Conservation (phyloP, 2,888 invertebrate species). For the Icerya purchasi region DNA sequence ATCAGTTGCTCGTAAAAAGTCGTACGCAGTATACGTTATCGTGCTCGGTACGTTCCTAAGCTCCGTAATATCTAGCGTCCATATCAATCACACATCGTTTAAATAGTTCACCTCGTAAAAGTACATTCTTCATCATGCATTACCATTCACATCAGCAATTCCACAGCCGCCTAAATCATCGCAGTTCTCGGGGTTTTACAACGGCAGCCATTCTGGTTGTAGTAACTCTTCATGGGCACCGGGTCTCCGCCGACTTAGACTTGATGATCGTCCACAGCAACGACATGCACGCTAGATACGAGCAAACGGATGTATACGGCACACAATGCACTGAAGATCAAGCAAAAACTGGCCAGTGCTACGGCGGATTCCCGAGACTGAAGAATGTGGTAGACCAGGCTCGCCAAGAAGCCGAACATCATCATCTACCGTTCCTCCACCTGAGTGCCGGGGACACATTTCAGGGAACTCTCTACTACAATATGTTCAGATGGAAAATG, state of each 20-base stretch:
- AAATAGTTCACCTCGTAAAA: no score
- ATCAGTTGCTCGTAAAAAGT: no score
- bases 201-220: slow-evolving; percentile 4
- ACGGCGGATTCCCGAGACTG: slow-evolving; percentile 66
- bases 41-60: no score
- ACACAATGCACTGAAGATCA: slow-evolving; percentile 35
- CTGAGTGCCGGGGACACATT: slow-evolving; percentile 84
- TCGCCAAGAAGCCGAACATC: slow-evolving; percentile 28
- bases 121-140: no score
- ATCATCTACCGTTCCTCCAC: slow-evolving; percentile 46
- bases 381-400: slow-evolving; percentile 32
- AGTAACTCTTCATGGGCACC: neutral
- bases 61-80: no score
- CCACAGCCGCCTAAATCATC: no score
- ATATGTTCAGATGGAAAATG: slow-evolving; percentile 56
- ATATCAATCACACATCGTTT: no score
- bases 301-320: slow-evolving; percentile 36
- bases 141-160: no score
- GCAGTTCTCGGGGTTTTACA: no score
- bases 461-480: slow-evolving; percentile 74
- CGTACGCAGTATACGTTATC: no score
- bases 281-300: slow-evolving; percentile 57
- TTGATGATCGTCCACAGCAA: slow-evolving; percentile 70
- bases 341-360: slow-evolving; percentile 32
- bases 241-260: slow-evolving; percentile 23